These are phyloP conservation scores for Aleiodes alternator DNA, from an alignment of 2,888 invertebrate genomes.

Conservation along the genomic window DNA sequence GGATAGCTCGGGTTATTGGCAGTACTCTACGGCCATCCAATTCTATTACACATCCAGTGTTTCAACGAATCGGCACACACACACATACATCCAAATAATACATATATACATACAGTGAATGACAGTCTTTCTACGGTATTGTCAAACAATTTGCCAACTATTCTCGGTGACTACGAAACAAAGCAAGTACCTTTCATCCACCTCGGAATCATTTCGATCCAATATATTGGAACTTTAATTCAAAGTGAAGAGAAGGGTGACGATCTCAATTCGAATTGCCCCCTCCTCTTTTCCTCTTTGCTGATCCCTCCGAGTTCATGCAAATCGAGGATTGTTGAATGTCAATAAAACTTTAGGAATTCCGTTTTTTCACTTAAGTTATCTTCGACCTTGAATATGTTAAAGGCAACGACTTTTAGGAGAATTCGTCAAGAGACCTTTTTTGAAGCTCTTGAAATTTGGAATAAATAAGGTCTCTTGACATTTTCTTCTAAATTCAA, in stretches of 20 bases:
- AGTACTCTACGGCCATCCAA: slow-evolving; percentile 68
- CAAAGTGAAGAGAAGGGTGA: slow-evolving; percentile 41
- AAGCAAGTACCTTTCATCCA: slow-evolving; percentile 57
- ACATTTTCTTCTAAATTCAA: too few relatives aligned
- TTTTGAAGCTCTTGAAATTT: too few relatives aligned
- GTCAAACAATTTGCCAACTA: slow-evolving; percentile 45
- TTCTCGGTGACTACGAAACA: slow-evolving; percentile 57
- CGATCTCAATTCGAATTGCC: slow-evolving; percentile 39
- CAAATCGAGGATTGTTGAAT: slow-evolving; percentile 24
- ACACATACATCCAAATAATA: slow-evolving; percentile 1
- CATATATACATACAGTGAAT: neutral
- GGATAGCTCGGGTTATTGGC: slow-evolving; percentile 72
- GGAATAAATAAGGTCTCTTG: too few relatives aligned
- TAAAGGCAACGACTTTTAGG: neutral
- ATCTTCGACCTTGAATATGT: neutral
- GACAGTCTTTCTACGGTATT: slow-evolving; percentile 42
- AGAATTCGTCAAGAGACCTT: too few relatives aligned
- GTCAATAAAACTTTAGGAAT: neutral
- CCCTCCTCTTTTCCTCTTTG: neutral
- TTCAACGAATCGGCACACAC: slow-evolving; percentile 56
- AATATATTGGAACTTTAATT: slow-evolving; percentile 57
- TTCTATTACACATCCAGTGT: slow-evolving; percentile 67
- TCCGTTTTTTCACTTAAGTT: neutral
- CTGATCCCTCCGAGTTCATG: slow-evolving; percentile 61
- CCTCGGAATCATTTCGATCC: slow-evolving; percentile 56